A percentile compares a stretch with the other conserved stretches of the same genome.
phyloP scores from a whole-genome alignment of 1,140 invertebrate genomes.

The Ditylenchus dipsaci region DNA sequence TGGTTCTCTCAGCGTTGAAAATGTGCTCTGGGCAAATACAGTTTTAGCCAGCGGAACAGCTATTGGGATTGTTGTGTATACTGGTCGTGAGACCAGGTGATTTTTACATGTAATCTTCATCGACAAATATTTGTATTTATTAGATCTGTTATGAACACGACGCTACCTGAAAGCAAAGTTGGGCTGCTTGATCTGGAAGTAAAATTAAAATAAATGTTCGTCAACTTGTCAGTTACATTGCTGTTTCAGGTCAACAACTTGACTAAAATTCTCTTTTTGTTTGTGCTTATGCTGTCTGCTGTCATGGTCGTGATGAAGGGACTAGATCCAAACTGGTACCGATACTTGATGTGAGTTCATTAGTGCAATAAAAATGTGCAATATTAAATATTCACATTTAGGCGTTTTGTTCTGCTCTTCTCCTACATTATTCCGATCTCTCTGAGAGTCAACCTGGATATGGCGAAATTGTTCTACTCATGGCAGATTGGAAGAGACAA shows the following conservation, averaged over 20 bases:
- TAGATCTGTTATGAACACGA: slow-evolving; percentile 91
- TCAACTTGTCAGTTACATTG: neutral
- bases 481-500: slow-evolving; percentile 91
- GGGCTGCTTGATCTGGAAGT: slow-evolving; percentile 83
- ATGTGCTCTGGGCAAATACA: slow-evolving; percentile 96
- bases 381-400: too few relatives aligned
- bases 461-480: slow-evolving; percentile 95
- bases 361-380: too few relatives aligned
- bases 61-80: slow-evolving; percentile 91
- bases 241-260: slow-evolving; percentile 48
- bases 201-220: neutral
- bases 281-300: slow-evolving; percentile 80
- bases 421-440: slow-evolving; percentile 98
- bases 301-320: slow-evolving; percentile 74
- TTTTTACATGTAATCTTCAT: slow-evolving; percentile 55
- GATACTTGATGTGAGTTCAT: slow-evolving; percentile 77
- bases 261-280: slow-evolving; percentile 76
- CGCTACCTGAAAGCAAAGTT: slow-evolving; percentile 84
- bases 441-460: slow-evolving; percentile 93
- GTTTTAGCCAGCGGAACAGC: slow-evolving; percentile 90
- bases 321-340: slow-evolving; percentile 70
- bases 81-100: slow-evolving; percentile 78
- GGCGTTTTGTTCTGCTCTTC: slow-evolving; percentile 81
- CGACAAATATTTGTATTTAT: neutral
- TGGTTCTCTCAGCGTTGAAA: slow-evolving; percentile 85